Evolutionary conservation across 2,888 invertebrate species (phyloP).

Genomic region (Melolontha melolontha): DNA sequence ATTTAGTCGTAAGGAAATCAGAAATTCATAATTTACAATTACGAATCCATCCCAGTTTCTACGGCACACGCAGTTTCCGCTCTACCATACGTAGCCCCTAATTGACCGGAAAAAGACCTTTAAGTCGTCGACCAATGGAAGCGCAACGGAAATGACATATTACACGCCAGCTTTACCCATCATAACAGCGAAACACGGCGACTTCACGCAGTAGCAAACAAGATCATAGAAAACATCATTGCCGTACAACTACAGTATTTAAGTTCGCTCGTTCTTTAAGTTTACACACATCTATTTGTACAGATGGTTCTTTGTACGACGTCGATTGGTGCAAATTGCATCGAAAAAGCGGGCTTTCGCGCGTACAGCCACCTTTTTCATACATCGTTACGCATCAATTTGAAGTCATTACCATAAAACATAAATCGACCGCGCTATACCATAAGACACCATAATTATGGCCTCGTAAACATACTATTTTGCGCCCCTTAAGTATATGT

Average conservation of each 20-base stretch:
- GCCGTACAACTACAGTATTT: no score
- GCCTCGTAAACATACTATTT: no score
- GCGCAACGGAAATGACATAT: conserved; percentile 52
- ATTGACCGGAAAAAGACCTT: conserved; percentile 53
- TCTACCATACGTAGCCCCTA: conserved; percentile 34
- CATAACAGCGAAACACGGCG: not conserved
- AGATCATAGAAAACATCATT: no score
- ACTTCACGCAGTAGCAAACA: no score
- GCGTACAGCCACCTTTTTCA: not conserved
- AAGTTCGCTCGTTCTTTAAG: no score
- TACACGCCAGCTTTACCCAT: conserved; percentile 48
- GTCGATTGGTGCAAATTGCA: no score
- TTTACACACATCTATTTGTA: no score
- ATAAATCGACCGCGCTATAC: not conserved
- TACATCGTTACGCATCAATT: conserved; percentile 11
- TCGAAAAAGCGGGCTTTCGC: not conserved
- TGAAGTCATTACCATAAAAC: conserved; percentile 12
- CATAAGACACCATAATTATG: not conserved
- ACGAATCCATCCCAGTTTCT: not conserved
- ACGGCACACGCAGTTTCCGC: conserved; percentile 33
- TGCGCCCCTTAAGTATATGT: no score
- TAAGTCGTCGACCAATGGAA: conserved; percentile 50
- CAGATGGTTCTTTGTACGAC: no score
- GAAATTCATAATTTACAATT: conserved; percentile 7
- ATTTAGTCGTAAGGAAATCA: conserved; percentile 5